phyloP scores from a whole-genome alignment of 2,113 vertebrate species.

The Brevimyrus niger region DNA sequence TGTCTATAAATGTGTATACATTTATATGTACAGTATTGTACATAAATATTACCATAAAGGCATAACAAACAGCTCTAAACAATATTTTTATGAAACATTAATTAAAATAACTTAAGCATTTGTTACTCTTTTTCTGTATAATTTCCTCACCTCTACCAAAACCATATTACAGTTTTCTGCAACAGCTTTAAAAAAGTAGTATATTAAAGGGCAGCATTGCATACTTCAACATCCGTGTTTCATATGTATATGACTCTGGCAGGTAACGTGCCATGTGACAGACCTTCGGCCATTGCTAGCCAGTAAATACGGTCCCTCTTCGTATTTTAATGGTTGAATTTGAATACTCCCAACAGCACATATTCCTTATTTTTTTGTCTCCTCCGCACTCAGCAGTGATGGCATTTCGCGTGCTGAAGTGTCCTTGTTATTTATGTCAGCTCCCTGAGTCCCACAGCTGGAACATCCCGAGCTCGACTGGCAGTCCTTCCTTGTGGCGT shows the following conservation, averaged over 20 bases:
- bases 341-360: neutral
- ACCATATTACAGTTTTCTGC: neutral
- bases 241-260: neutral
- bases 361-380: neutral
- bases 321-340: neutral
- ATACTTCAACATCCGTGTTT: neutral
- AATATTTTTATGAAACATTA: neutral
- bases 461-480: slow-evolving; percentile 32
- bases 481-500: slow-evolving; percentile 43
- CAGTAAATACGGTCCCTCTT: neutral
- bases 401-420: neutral
- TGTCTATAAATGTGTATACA: neutral
- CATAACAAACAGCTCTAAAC: neutral
- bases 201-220: neutral
- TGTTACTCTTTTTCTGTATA: neutral
- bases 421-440: neutral
- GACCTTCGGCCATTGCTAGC: neutral
- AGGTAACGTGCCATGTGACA: neutral
- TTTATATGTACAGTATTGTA: neutral
- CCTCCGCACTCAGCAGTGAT: neutral
- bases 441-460: neutral
- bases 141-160: neutral
- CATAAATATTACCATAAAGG: neutral
- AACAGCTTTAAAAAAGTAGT: neutral
- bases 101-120: neutral